Percentiles rank a stretch among this genome's conserved stretches.
Evolutionary conservation across 2,113 vertebrate genomes (phyloP).

Genomic region (Zapornia atra): DNA sequence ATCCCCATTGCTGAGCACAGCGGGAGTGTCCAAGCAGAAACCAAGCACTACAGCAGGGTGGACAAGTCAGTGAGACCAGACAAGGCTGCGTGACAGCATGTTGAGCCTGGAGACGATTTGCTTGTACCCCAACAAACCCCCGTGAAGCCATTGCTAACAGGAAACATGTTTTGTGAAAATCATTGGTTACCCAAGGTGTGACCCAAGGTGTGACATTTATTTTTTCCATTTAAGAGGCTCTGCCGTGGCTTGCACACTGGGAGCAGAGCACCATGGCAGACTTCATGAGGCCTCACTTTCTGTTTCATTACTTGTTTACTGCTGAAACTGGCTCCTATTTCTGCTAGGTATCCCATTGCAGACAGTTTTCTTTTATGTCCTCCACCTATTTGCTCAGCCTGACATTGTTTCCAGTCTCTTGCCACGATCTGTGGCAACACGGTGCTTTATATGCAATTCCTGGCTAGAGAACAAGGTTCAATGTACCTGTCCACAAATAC

Average conservation of each 20-base stretch:
- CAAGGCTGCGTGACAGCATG: rapidly evolving
- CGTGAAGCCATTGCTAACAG: background rate
- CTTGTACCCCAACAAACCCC: background rate
- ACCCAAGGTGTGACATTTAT: background rate
- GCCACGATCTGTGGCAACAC: background rate
- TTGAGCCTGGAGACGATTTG: background rate
- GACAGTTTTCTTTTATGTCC: background rate
- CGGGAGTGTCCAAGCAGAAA: rapidly evolving
- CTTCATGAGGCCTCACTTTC: background rate
- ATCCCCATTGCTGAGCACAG: background rate
- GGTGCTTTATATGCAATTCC: background rate
- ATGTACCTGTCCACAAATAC: background rate
- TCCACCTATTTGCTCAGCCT: background rate
- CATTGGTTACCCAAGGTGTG: background rate
- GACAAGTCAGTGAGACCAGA: background rate
- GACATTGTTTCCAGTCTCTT: background rate
- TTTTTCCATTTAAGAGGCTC: background rate
- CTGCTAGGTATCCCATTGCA: background rate
- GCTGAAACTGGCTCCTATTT: background rate
- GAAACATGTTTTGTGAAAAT: background rate
- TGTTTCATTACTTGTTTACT: background rate
- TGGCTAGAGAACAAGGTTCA: background rate
- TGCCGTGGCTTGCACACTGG: background rate
- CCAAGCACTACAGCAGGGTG: background rate
- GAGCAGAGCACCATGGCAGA: background rate